Percentiles rank a stretch among this genome's conserved stretches.
Conservation (phyloP, 1,140 invertebrate genomes). For the Adoxophyes honmai region DNA sequence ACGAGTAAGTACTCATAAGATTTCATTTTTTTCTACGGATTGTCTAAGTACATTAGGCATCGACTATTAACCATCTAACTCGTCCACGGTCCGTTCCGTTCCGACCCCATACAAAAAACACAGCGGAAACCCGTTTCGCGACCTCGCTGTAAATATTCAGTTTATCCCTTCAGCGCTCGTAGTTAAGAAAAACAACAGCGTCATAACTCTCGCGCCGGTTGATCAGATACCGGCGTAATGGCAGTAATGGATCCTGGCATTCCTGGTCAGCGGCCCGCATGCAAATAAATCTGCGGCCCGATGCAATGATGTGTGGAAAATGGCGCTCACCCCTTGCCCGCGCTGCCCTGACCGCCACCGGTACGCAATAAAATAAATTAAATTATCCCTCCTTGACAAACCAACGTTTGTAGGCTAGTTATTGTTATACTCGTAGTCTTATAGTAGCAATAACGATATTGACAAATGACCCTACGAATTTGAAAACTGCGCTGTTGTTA, state of each 20-base stretch:
- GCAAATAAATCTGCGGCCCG: slow-evolving; percentile 75
- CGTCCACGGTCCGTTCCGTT: slow-evolving; percentile 28
- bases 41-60: too few relatives aligned
- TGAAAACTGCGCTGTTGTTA: not conserved
- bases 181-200: slow-evolving; percentile 68
- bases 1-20: slow-evolving; percentile 9
- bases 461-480: not conserved
- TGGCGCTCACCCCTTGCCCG: slow-evolving; percentile 56
- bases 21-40: not conserved
- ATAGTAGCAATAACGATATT: not conserved
- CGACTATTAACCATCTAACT: slow-evolving; percentile 13
- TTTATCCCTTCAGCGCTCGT: slow-evolving; percentile 46
- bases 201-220: slow-evolving; percentile 70
- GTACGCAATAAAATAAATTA: slow-evolving; percentile 35
- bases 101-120: slow-evolving; percentile 52
- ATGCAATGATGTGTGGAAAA: slow-evolving; percentile 76
- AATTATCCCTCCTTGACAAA: slow-evolving; percentile 14
- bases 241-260: slow-evolving; percentile 76
- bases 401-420: slow-evolving; percentile 1
- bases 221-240: slow-evolving; percentile 73
- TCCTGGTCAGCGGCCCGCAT: slow-evolving; percentile 76
- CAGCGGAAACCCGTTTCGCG: slow-evolving; percentile 55
- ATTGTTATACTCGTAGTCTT: too few relatives aligned
- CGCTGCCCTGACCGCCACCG: slow-evolving; percentile 19
- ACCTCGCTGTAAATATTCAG: slow-evolving; percentile 43